Evolutionary conservation across 2,888 invertebrate species (phyloP).

Genomic region (Holacanthella duospinosa): DNA sequence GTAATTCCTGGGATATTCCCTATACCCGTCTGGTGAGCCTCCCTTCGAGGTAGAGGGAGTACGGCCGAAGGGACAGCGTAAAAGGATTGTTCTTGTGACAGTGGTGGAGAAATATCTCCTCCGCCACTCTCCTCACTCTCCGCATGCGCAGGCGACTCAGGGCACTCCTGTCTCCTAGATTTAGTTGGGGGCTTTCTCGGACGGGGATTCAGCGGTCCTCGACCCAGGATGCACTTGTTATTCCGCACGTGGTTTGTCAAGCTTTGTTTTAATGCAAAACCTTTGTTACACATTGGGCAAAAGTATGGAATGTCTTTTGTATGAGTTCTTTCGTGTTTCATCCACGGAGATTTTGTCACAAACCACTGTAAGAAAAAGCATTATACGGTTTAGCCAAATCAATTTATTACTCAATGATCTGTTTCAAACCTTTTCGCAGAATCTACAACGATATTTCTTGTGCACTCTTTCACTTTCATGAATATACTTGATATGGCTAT

Average conservation of each 20-base stretch:
- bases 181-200: background rate
- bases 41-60: background rate
- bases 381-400: conserved; percentile 1
- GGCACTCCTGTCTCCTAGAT: background rate
- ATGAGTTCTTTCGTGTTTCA: background rate
- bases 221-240: background rate
- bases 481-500: background rate
- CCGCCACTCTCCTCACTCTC: background rate
- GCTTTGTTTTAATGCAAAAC: background rate
- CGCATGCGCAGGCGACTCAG: background rate
- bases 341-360: background rate
- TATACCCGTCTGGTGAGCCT: background rate
- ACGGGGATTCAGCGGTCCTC: background rate
- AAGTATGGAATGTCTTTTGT: background rate
- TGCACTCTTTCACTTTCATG: background rate
- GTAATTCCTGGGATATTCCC: background rate
- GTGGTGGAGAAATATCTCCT: background rate
- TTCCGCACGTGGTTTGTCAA: background rate
- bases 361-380: conserved; percentile 5
- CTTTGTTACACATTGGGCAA: background rate
- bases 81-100: background rate
- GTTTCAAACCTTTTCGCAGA: background rate
- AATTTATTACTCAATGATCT: background rate
- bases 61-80: background rate
- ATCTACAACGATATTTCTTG: conserved; percentile 1